Percentiles rank a stretch among this genome's conserved stretches.
phyloP scores from a whole-genome alignment of 1,140 invertebrate species.

The Zaprionus tsacasi region DNA sequence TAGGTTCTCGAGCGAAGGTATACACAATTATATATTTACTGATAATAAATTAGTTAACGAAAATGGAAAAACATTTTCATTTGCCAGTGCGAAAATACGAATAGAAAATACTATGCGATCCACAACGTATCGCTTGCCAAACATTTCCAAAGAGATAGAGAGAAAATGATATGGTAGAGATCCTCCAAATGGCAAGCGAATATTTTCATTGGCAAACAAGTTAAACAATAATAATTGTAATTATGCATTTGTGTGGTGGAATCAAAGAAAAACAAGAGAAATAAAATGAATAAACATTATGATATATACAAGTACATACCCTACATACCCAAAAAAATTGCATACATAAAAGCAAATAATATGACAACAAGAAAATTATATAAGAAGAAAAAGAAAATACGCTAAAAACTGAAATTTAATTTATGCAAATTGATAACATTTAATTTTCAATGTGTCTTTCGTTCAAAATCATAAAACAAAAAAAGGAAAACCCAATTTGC shows the following conservation, averaged over 20 bases:
- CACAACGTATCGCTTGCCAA: constrained; percentile 44
- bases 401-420: constrained; percentile 71
- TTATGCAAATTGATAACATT: constrained; percentile 82
- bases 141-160: constrained; percentile 52
- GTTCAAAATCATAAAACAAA: constrained; percentile 81
- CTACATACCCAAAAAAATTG: constrained; percentile 1
- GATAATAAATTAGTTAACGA: constrained; percentile 77
- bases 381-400: constrained; percentile 47
- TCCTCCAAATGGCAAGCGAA: constrained; percentile 4
- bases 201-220: constrained; percentile 38
- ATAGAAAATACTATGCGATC: constrained; percentile 38
- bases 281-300: constrained; percentile 56
- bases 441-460: constrained; percentile 84
- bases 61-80: constrained; percentile 45
- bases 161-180: constrained; percentile 5
- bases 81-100: constrained; percentile 44
- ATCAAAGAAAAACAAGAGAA: constrained; percentile 42
- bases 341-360: constrained; percentile 17
- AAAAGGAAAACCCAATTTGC: constrained; percentile 45
- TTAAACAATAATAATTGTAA: constrained; percentile 83
- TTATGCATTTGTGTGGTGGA: constrained; percentile 75
- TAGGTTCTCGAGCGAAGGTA: constrained; percentile 35
- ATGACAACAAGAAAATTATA: constrained; percentile 54
- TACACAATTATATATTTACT: constrained; percentile 66
- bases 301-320: constrained; percentile 42